These are phyloP conservation scores for Brachyistius frenatus DNA, from an alignment of 2,113 vertebrate species.

Conservation along the genomic window DNA sequence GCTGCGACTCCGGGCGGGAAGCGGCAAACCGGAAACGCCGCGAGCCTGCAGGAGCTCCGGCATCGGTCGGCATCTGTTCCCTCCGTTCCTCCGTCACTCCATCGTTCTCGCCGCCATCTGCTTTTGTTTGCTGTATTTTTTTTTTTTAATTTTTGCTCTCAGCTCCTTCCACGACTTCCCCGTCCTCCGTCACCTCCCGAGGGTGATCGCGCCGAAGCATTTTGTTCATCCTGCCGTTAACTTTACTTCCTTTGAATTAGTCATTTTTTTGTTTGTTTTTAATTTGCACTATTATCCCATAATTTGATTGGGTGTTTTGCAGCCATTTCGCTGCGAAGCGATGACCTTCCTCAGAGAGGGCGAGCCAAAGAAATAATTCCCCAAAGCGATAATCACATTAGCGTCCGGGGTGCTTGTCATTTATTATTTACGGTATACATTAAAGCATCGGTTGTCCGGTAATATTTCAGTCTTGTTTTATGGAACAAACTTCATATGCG, in stretches of 20 bases:
- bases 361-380: constrained; percentile 36
- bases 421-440: constrained; percentile 30
- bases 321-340: constrained; percentile 16
- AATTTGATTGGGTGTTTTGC: constrained; percentile 35
- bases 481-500: constrained; percentile 34
- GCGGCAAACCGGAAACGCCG: constrained; percentile 47
- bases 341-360: constrained; percentile 31
- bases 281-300: constrained; percentile 17
- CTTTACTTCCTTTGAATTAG: constrained; percentile 50
- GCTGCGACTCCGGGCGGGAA: constrained; percentile 41
- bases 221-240: constrained; percentile 27
- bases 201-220: constrained; percentile 4
- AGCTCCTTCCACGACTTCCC: not conserved
- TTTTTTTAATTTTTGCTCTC: not conserved
- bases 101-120: constrained; percentile 40
- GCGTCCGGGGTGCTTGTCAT: constrained; percentile 24
- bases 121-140: constrained; percentile 33
- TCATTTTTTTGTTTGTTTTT: not conserved
- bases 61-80: constrained; percentile 65
- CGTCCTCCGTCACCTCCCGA: not conserved
- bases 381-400: constrained; percentile 51
- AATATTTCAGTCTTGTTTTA: constrained; percentile 32
- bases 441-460: constrained; percentile 20
- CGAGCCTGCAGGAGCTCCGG: constrained; percentile 62
- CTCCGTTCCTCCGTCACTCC: constrained; percentile 24